These are phyloP conservation scores for Arge pagana DNA, from an alignment of 2,888 invertebrate genomes.

Conservation along the genomic window DNA sequence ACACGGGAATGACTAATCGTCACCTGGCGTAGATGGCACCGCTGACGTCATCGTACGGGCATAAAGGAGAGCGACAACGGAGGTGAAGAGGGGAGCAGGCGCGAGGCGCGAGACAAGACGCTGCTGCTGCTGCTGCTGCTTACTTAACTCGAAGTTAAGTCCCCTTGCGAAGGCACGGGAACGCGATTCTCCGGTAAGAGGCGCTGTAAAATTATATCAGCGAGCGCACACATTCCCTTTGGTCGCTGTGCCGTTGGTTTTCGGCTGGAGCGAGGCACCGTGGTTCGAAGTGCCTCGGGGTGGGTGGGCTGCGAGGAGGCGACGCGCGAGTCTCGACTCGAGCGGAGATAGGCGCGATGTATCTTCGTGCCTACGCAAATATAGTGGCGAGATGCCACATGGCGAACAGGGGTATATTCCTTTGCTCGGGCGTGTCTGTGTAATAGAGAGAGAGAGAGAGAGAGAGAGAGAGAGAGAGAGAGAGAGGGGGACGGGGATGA, in stretches of 20 bases:
- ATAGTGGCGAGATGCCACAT: conserved; percentile 42
- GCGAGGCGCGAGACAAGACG: too few species aligned
- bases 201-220: conserved; percentile 20
- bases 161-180: conserved; percentile 10
- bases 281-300: neutral
- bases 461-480: conserved; percentile 1
- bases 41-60: conserved; percentile 2
- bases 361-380: conserved; percentile 35
- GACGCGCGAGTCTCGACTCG: conserved; percentile 8
- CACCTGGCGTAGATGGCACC: too few species aligned
- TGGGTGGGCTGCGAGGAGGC: neutral
- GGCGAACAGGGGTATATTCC: conserved; percentile 36
- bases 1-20: too few species aligned
- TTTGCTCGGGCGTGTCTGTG: too few species aligned
- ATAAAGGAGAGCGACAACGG: neutral
- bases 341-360: conserved; percentile 19
- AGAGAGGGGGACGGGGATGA: neutral
- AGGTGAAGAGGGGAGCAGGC: conserved; percentile 1
- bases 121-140: too few species aligned
- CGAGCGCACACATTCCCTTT: conserved; percentile 18
- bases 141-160: conserved; percentile 15
- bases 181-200: conserved; percentile 16
- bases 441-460: neutral
- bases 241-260: neutral
- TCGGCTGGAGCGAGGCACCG: neutral